Evolutionary conservation across 2,888 invertebrate genomes (phyloP), one percentile per base, ranked within the genome.

Genomic region (Cantharis rustica): DNA sequence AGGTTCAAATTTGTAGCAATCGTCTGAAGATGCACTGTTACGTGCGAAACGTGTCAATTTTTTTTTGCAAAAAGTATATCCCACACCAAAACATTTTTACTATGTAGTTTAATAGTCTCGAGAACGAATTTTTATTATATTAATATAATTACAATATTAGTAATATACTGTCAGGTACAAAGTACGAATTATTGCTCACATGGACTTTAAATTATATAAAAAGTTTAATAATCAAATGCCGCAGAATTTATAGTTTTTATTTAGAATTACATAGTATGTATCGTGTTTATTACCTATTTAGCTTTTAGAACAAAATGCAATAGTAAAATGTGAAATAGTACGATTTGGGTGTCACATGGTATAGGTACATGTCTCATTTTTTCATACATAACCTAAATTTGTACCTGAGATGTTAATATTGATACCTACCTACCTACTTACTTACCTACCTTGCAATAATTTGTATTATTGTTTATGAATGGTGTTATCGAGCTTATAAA

Each of bases 381-480:
- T 10, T 17, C 16, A 16, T 17, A 17, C 64, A 66, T 23, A 66
- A 66, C n/a, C 13, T 63, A 17, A 63, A 63, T 66, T 66, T 66
- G 64, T 66, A 68, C 61, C 61, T 73, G 26, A 26, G 73, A 73
- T 26, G 23, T 20, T 27, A 27, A 62, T 73, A 62, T 69, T 62
- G 73, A 69, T 69, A 73, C 72, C n/a, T 64, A 62, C 64, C 27
- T 64, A 66, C 66, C 15, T 72, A 72, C 72, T 72, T 66, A 66
- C 10, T 13, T 66, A 66, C 47, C 47, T 47, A 66, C 23, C 20
- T 66, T 23, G 73, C 68, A 73, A 73, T 73, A 73, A 72, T 63
- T 73, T 73, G 69, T 69, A 73, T 69, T 68, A 73, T 73, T 72
- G 64, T 20, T 66, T 66, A 4, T 23, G 13, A 23, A n/a, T 66